Conservation (phyloP, 1,140 invertebrate genomes). For the Bombus turneri region DNA sequence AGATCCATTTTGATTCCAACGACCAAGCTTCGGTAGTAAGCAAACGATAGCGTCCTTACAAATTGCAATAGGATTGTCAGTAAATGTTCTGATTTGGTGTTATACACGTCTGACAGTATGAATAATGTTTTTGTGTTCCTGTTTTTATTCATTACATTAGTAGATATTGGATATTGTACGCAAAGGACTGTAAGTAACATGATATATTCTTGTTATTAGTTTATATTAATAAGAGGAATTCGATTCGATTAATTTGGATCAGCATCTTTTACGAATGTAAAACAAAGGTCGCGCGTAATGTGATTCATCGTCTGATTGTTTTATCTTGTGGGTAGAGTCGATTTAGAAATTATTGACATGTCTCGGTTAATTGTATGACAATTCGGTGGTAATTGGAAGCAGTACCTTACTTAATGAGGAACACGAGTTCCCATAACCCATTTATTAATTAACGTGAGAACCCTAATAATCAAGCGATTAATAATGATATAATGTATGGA, state of each 20-base stretch:
- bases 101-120: slow-evolving; percentile 47
- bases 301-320: slow-evolving; percentile 62
- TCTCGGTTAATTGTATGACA: slow-evolving; percentile 13
- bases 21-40: slow-evolving; percentile 31
- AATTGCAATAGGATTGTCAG: neutral
- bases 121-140: slow-evolving; percentile 46
- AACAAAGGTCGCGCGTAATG: slow-evolving; percentile 24
- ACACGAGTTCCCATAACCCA: slow-evolving; percentile 48
- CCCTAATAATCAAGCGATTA: slow-evolving; percentile 19
- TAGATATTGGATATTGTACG: slow-evolving; percentile 34
- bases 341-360: slow-evolving; percentile 21
- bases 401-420: slow-evolving; percentile 46
- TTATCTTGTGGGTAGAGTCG: slow-evolving; percentile 19
- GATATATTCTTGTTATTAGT: neutral
- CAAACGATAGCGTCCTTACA: slow-evolving; percentile 43
- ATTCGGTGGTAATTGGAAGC: slow-evolving; percentile 37
- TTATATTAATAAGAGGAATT: neutral
- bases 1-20: slow-evolving; percentile 41
- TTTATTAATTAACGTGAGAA: slow-evolving; percentile 53
- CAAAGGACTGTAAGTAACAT: slow-evolving; percentile 51
- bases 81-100: slow-evolving; percentile 31
- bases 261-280: slow-evolving; percentile 8
- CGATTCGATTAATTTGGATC: neutral
- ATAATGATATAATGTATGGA: neutral
- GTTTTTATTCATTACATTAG: slow-evolving; percentile 34